A percentile compares a stretch with the other conserved stretches of the same genome.
Conservation (phyloP, 2,888 invertebrate genomes). For the Ypsolopha sequella region DNA sequence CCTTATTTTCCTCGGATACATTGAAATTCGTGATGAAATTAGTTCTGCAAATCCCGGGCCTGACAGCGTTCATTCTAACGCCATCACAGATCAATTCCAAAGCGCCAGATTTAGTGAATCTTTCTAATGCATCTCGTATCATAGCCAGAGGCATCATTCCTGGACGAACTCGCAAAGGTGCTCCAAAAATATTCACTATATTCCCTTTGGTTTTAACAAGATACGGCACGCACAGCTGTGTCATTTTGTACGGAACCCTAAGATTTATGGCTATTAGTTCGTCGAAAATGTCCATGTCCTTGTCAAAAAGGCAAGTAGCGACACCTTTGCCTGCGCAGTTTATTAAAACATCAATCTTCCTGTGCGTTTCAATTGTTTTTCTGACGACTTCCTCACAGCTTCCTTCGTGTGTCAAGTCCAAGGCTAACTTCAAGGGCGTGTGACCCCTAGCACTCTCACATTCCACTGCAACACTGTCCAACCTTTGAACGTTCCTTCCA, state of each 20-base stretch:
- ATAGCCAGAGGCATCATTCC: constrained; percentile 35
- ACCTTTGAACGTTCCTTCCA: constrained; percentile 32
- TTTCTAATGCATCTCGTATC: constrained; percentile 34
- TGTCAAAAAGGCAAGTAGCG: constrained; percentile 36
- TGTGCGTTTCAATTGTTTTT: constrained; percentile 31
- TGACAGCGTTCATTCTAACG: constrained; percentile 42
- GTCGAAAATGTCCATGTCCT: constrained; percentile 33
- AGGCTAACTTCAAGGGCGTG: constrained; percentile 27
- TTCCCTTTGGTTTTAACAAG: constrained; percentile 36
- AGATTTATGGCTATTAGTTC: constrained; percentile 35
- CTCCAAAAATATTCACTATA: constrained; percentile 36
- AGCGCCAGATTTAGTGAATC: constrained; percentile 36
- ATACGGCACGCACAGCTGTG: constrained; percentile 33
- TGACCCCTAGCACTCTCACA: constrained; percentile 26
- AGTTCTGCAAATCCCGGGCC: constrained; percentile 39
- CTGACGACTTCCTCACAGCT: constrained; percentile 34
- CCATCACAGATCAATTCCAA: constrained; percentile 37
- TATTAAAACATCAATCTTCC: constrained; percentile 32
- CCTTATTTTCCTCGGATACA: constrained; percentile 28
- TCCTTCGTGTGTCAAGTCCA: constrained; percentile 29
- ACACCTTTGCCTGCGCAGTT: constrained; percentile 38
- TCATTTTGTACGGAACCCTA: constrained; percentile 37
- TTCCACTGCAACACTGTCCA: constrained; percentile 24
- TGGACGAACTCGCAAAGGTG: constrained; percentile 29
- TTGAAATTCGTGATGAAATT: constrained; percentile 38